Percentiles rank a stretch among this genome's conserved stretches.
Conservation (phyloP, 2,888 invertebrate genomes). For the Cylindroiulus punctatus region DNA sequence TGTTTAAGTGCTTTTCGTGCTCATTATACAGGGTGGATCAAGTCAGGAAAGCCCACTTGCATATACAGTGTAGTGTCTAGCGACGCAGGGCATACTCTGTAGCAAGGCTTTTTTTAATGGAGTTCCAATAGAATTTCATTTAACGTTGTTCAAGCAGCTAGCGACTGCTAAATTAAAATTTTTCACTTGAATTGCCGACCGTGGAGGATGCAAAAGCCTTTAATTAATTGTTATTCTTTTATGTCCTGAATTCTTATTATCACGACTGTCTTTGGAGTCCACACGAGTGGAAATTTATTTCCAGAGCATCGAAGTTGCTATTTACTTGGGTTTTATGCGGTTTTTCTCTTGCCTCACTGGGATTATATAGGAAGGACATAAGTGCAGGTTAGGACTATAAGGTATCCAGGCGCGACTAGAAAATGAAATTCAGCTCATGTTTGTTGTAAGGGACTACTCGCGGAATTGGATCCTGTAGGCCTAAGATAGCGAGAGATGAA, state of each 20-base stretch:
- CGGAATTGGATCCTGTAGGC: slow-evolving; percentile 36
- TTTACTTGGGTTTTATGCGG: slow-evolving; percentile 7
- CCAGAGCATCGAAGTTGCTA: neutral
- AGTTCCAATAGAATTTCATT: too few relatives aligned
- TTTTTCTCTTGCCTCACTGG: slow-evolving; percentile 14
- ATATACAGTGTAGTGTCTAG: too few relatives aligned
- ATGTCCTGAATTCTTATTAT: neutral
- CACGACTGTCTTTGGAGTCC: slow-evolving; percentile 6
- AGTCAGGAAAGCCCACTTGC: too few relatives aligned
- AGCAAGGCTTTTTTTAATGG: too few relatives aligned
- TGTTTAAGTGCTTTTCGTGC: too few relatives aligned
- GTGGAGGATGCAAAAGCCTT: too few relatives aligned
- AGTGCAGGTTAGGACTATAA: slow-evolving; percentile 34
- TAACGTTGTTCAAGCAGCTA: too few relatives aligned
- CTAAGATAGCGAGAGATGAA: slow-evolving; percentile 42
- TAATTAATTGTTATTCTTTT: neutral
- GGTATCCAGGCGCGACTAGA: slow-evolving; percentile 34
- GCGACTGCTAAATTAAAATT: too few relatives aligned
- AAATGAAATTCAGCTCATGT: slow-evolving; percentile 29
- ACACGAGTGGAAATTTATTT: slow-evolving; percentile 8
- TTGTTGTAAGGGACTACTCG: slow-evolving; percentile 31
- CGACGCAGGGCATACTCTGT: too few relatives aligned
- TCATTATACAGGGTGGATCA: too few relatives aligned
- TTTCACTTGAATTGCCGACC: too few relatives aligned
- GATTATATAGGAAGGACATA: slow-evolving; percentile 31